Evolutionary conservation across 2,797 vertebrate genomes (phyloP).

Genomic region (Sebastes matsubarae): DNA sequence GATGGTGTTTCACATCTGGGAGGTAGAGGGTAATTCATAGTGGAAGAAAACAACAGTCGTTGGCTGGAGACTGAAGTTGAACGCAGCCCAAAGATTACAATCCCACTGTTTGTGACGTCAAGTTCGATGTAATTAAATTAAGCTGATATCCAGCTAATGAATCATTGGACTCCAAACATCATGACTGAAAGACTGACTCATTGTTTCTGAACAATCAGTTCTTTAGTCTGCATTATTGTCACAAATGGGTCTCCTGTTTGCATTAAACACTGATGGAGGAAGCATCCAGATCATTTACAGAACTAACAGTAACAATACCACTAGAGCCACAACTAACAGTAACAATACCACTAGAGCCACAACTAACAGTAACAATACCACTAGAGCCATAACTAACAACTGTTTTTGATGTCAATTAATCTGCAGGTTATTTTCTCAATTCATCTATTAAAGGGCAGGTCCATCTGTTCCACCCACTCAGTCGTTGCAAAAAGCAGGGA

Average conservation of each 20-base stretch:
- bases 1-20: conserved; percentile 64
- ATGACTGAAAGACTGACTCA: conserved; percentile 8
- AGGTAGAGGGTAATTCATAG: conserved; percentile 50
- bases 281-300: conserved; percentile 1
- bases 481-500: no score
- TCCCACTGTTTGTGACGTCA: conserved; percentile 50
- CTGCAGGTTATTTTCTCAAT: background rate
- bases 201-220: conserved; percentile 47
- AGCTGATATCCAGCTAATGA: conserved; percentile 62
- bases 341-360: background rate
- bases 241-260: conserved; percentile 12
- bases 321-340: background rate
- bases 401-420: background rate
- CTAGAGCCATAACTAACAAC: no score
- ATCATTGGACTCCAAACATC: conserved; percentile 55
- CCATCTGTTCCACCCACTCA: no score
- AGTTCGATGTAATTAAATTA: conserved; percentile 60
- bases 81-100: conserved; percentile 61
- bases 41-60: conserved; percentile 49
- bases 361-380: background rate
- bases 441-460: background rate
- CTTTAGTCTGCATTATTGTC: conserved; percentile 11
- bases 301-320: background rate
- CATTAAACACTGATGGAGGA: conserved; percentile 10
- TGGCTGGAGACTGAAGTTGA: conserved; percentile 34